Base-by-base conservation (phyloP, 2,113 vertebrate genomes). In the Nipponia nippon region DNA sequence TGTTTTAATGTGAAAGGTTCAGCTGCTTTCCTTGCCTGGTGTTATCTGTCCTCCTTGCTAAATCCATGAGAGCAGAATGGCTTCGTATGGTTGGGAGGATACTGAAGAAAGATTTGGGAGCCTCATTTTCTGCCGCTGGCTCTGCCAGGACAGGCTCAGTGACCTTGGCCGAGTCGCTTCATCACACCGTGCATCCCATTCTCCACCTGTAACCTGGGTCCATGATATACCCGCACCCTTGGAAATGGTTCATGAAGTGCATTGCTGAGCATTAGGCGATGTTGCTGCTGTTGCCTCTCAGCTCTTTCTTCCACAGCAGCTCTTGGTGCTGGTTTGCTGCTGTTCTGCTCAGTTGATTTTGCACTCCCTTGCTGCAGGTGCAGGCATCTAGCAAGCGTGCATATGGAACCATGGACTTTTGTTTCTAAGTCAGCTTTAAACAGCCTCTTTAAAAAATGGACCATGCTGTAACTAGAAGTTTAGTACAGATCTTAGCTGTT, bases 161-260 rank as follows among this genome's bases (percentile, higher is more conserved):
- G 53, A 23, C 49, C 20, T 15, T 23, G 20, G 30, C 14, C 36
- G 13, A 36, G 22, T 49, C 1, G 0, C 53, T 83, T 21, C 26
- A 17, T 38, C 17, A 4, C 49, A 27, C 19, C 0, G 0, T 19
- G 16, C 47, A 34, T 53, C 63, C 38, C 47, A 6, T 61, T 62
- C 23, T 70, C 65, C 40, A 22, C 13, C 18, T 25, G 46, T 42
- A 36, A 34, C 20, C 46, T 17, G 20, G 6, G 13, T 20, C 42
- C 16, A 3, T 10, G 36, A 8, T 6, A 6, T 6, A 47, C 36
- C 59, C 5, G 0, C 20, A 40, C 11, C 21, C 50, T 13, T 16
- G 30, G 52, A 32, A 66, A 20, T 38, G 15, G 23, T 44, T 67
- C 20, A 3, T 30, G 23, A 26, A 49, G 27, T 9, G 18, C 7